Evolutionary conservation across 2,113 vertebrate genomes (phyloP).

Genomic region (Phyllopteryx taeniolatus): DNA sequence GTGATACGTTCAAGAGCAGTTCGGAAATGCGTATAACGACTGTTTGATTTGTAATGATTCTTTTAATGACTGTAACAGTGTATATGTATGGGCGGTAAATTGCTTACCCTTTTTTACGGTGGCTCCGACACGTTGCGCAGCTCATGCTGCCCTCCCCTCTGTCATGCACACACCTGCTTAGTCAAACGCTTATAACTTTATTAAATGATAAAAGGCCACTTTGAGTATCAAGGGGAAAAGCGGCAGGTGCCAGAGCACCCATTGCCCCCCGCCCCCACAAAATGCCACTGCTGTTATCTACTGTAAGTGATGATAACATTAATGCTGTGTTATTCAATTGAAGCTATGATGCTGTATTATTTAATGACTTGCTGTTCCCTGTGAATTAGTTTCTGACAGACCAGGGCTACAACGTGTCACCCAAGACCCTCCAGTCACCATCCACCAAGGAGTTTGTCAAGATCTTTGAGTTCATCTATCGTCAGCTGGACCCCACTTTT

Average conservation of each 20-base stretch:
- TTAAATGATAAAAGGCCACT: no score
- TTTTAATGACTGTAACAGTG: background rate
- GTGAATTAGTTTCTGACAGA: constrained; percentile 82
- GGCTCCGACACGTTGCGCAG: no score
- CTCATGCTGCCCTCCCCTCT: no score
- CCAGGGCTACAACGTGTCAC: constrained; percentile 80
- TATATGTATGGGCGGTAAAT: background rate
- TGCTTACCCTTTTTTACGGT: background rate
- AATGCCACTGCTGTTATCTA: no score
- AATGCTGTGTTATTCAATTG: no score
- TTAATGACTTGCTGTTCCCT: background rate
- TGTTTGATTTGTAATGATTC: background rate
- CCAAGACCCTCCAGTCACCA: constrained; percentile 89
- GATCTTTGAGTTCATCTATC: constrained; percentile 90
- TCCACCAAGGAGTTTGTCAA: constrained; percentile 94
- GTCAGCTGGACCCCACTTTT: constrained; percentile 83
- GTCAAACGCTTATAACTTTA: background rate
- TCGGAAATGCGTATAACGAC: background rate
- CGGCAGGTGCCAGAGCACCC: no score
- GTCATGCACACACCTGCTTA: no score
- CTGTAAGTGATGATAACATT: no score
- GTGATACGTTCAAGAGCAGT: no score
- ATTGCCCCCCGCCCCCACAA: no score
- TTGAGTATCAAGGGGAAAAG: no score
- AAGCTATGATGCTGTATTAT: background rate